Conservation (phyloP, 1,140 invertebrate species). For the Reticulitermes speratus region DNA sequence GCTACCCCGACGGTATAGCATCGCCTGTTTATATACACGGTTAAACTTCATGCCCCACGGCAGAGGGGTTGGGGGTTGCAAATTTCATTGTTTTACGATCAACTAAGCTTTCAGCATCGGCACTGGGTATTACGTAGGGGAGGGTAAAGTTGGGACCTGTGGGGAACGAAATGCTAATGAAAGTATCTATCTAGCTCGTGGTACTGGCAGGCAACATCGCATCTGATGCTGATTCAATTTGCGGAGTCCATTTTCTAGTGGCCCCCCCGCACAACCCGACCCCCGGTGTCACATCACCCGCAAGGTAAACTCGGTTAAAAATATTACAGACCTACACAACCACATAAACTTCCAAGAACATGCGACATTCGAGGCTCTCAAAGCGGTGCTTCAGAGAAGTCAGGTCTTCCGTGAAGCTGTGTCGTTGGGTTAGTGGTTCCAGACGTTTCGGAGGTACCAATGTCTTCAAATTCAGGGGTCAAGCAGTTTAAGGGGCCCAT, state of each 20-base stretch:
- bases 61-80: not conserved
- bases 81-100: not conserved
- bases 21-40: not conserved
- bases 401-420: no score
- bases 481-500: no score
- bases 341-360: no score
- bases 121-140: not conserved
- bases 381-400: no score
- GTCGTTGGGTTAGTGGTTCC: no score
- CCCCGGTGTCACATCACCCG: not conserved
- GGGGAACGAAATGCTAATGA: not conserved
- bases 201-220: not conserved
- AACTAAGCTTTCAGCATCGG: not conserved
- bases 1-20: not conserved
- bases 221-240: slow-evolving; percentile 2
- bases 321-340: not conserved
- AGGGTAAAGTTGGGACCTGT: not conserved
- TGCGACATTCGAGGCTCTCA: no score
- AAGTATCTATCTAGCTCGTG: not conserved
- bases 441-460: no score
- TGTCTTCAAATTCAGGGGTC: no score
- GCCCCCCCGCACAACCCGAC: not conserved
- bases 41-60: no score
- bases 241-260: not conserved
- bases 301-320: not conserved